These are phyloP conservation scores for Pterocles burchelli DNA, from an alignment of 2,113 vertebrate species.

Conservation along the genomic window DNA sequence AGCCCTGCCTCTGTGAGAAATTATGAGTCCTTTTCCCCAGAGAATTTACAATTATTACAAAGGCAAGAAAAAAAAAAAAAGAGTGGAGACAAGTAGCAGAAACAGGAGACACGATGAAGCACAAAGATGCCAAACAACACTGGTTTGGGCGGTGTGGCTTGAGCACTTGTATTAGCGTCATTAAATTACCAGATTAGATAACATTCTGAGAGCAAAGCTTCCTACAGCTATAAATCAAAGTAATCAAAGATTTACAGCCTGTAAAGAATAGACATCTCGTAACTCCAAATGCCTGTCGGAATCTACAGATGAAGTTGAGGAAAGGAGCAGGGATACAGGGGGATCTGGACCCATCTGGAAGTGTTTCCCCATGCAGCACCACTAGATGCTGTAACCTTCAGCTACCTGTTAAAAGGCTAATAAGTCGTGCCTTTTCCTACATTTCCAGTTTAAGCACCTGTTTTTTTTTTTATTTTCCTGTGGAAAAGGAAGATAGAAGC, in stretches of 20 bases:
- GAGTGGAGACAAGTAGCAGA: not conserved
- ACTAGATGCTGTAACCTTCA: not conserved
- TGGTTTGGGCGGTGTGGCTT: too few relatives aligned
- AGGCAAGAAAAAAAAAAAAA: not conserved
- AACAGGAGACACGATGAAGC: not conserved
- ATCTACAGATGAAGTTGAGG: not conserved
- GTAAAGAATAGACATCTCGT: not conserved
- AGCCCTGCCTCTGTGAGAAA: not conserved
- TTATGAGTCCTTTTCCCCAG: not conserved
- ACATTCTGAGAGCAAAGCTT: not conserved
- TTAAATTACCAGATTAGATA: not conserved
- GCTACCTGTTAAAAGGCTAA: not conserved
- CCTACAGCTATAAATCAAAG: not conserved
- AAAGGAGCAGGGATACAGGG: not conserved
- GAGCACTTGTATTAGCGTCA: not conserved
- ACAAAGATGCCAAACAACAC: not conserved
- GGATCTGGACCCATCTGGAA: not conserved
- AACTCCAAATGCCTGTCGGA: fast-evolving
- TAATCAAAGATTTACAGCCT: not conserved
- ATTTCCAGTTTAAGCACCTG: not conserved
- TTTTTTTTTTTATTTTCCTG: not conserved
- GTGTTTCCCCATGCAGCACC: not conserved
- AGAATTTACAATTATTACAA: not conserved
- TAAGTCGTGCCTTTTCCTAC: not conserved
- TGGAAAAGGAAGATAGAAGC: not conserved